Base-by-base conservation (phyloP, 2,888 invertebrate species). In the Leucoma salicis region DNA sequence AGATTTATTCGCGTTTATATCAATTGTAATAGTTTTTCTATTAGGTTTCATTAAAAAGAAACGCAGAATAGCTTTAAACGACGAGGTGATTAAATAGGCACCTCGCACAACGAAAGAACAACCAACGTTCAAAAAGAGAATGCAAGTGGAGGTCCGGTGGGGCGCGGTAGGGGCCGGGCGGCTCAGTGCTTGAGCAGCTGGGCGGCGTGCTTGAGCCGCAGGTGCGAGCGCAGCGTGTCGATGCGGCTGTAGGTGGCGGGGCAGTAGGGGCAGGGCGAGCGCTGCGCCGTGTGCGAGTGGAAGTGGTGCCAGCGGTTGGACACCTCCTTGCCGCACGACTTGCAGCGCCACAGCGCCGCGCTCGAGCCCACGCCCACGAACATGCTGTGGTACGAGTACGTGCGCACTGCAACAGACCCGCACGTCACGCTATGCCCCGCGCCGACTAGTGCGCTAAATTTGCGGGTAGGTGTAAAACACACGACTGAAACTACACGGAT, bases 251-350 rank as follows among this genome's bases (percentile, higher is more conserved):
- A 96, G 49, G 95, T 95, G 68, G 95, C 95, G 57, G 95, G 94
- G 90, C 96, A 96, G 85, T 95, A 95, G 50, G 95, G 95, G 86
- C 96, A 96, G 70, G 92, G 92, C 61, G 94, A 95, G 66, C 95
- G 92, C 83, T 94, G 94, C 57, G 94, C 92, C 49, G 94, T 94
- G 87, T 96, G 95, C 66, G 94, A 94, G 86, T 95, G 95, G 91
- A 92, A 95, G 89, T 96, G 95, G 83, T 96, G 95, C 95, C 95
- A 96, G 85, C 95, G 92, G 90, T 95, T 96, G 80, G 95, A 94
- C 57, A 95, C 95, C 90, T 95, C 94, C 90, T 95, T 96, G 81
- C 94, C 94, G 90, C 95, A 95, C 25, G 94, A 92, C 76, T 94
- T 93, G 87, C 95, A 95, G 75, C 93, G 93, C 95, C 95, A 95